Conservation (phyloP, 2,888 invertebrate genomes). For the Zeuzera pyrina region DNA sequence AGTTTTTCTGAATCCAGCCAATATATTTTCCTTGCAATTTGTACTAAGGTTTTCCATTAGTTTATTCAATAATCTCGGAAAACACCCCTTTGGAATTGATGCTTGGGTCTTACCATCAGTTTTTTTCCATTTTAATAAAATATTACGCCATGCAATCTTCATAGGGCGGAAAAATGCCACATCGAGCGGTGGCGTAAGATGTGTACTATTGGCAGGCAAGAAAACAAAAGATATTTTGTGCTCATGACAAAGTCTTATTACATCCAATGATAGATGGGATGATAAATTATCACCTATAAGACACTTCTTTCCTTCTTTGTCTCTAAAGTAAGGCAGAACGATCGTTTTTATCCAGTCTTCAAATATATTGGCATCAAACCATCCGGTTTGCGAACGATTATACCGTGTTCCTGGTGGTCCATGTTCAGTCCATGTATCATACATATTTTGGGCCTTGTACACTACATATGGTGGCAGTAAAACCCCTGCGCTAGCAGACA, state of each 20-base stretch:
- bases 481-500: conserved; percentile 31
- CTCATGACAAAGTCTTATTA: conserved; percentile 27
- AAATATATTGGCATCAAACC: conserved; percentile 30
- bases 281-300: conserved; percentile 38
- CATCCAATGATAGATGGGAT: conserved; percentile 23
- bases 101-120: conserved; percentile 12
- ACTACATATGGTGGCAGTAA: conserved; percentile 35
- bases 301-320: conserved; percentile 22
- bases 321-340: conserved; percentile 17
- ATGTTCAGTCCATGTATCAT: conserved; percentile 31
- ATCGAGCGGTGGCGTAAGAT: conserved; percentile 31
- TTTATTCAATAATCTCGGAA: conserved; percentile 15
- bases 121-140: conserved; percentile 18
- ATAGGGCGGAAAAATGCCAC: conserved; percentile 29
- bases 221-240: conserved; percentile 32
- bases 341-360: conserved; percentile 26
- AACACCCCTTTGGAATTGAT: conserved; percentile 16
- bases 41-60: conserved; percentile 10
- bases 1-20: conserved; percentile 1
- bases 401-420: conserved; percentile 34
- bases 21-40: conserved; percentile 10
- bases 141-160: conserved; percentile 22
- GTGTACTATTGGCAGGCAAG: too few relatives aligned
- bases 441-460: conserved; percentile 38
- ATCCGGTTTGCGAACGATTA: conserved; percentile 32